Base-by-base conservation (phyloP, 2,888 invertebrate genomes). In the Timema cristinae region DNA sequence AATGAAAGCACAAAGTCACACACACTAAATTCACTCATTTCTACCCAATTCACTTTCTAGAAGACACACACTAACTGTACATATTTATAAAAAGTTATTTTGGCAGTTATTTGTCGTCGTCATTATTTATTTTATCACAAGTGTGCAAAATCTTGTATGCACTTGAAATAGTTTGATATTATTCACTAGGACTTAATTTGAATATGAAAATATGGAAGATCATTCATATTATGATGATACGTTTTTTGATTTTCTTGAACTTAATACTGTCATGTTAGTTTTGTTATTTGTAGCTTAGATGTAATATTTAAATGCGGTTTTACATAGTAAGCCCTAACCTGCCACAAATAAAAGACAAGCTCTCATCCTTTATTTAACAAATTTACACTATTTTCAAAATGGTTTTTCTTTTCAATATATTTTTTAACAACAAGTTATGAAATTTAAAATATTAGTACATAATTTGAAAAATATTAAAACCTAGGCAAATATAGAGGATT, bases 11-110 rank as follows among this genome's bases (percentile, higher is more conserved):
- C 9, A 13, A 16, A 63, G 9, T 47, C 63, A 16, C 9, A 9
- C 48, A 63, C 47, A 61, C 61, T 56, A 56, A 7, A 59, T n/a
- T 47, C 63, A 63, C 63, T 32, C 48, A n/a, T 8, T 63, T 63
- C 47, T 8, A 63, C 9, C 48, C 48, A 32, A 7, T 63, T 32
- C 63, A 47, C 15, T 47, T 63, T 48, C 10, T 48, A 63, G 10
- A 32, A 9, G 47, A 63, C 63, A 63, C 47, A 13, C 32, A 16
- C 32, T 63, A 63, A 13, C 11, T 63, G 48, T 48, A 63, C 47
- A 63, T 63, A 63, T 63, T 63, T 63, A 63, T 63, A 63, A 63
- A 63, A 63, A 15, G 15, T 59, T 13, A 15, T 63, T 63, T 63
- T 63, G 63, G 63, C 63, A 63, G 48, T 63, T 7, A 63, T 47